Percentiles rank a stretch among this genome's conserved stretches.
Evolutionary conservation across 2,113 vertebrate genomes (phyloP).

Genomic region (Poeciliopsis occidentalis): DNA sequence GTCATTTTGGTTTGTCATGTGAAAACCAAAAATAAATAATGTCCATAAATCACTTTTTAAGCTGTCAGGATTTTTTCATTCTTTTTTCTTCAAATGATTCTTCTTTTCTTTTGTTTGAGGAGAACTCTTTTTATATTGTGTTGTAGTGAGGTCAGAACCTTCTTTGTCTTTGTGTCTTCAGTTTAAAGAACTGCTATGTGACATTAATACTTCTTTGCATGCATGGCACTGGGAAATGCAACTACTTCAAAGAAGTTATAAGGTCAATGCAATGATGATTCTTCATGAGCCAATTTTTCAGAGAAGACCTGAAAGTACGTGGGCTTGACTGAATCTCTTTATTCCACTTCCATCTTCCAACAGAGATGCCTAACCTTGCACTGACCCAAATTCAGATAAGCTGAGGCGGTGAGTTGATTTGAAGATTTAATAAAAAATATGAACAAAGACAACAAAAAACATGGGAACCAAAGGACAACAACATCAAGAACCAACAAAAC

Average conservation of each 20-base stretch:
- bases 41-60: background rate
- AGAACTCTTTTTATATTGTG: background rate
- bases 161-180: slow-evolving; percentile 1
- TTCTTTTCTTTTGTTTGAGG: background rate
- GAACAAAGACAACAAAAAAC: too few species aligned
- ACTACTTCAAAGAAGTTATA: background rate
- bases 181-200: background rate
- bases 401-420: too few species aligned
- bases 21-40: background rate
- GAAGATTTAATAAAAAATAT: too few species aligned
- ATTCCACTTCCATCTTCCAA: background rate
- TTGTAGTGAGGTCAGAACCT: slow-evolving; percentile 1
- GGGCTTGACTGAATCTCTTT: background rate
- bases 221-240: background rate
- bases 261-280: background rate
- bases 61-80: background rate
- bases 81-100: background rate
- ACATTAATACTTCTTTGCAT: background rate
- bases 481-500: too few species aligned
- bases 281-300: background rate
- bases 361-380: too few species aligned
- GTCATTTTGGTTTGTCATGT: background rate
- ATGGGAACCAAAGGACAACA: too few species aligned
- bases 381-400: too few species aligned
- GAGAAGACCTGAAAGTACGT: background rate